Conservation (phyloP, 2,888 invertebrate genomes). For the Hesperia comma region DNA sequence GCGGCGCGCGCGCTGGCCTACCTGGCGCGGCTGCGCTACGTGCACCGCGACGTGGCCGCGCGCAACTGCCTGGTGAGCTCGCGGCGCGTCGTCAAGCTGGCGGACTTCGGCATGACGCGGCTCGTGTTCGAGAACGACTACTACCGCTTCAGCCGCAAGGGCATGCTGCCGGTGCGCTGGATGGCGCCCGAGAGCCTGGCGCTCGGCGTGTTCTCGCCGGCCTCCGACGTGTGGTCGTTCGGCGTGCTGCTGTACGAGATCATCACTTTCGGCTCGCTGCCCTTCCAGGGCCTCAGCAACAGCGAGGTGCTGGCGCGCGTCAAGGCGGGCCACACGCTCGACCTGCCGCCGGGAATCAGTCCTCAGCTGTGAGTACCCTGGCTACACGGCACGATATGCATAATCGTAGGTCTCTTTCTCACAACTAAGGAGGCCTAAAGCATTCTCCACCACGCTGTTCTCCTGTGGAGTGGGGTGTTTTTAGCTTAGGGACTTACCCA, state of each 20-base stretch:
- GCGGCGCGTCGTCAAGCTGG: conserved; percentile 89
- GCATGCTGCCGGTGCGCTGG: conserved; percentile 95
- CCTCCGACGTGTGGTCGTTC: conserved; percentile 96
- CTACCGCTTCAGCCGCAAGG: conserved; percentile 94
- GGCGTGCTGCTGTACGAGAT: conserved; percentile 95
- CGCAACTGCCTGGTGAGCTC: conserved; percentile 92
- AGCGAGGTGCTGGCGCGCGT: conserved; percentile 92
- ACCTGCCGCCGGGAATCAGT: conserved; percentile 90
- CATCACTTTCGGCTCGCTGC: conserved; percentile 95
- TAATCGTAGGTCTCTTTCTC: too few relatives aligned
- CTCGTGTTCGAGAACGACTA: conserved; percentile 94
- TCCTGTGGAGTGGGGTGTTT: too few relatives aligned
- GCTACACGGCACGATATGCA: too few relatives aligned
- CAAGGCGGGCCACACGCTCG: conserved; percentile 88
- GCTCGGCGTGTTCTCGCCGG: conserved; percentile 92
- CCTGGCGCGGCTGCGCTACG: conserved; percentile 92
- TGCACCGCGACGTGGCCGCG: conserved; percentile 94
- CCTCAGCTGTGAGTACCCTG: conserved; percentile 88
- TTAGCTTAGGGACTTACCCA: too few relatives aligned
- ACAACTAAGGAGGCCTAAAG: too few relatives aligned
- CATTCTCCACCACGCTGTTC: too few relatives aligned
- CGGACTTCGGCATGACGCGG: conserved; percentile 97
- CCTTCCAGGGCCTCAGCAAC: conserved; percentile 94
- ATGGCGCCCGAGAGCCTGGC: conserved; percentile 96
- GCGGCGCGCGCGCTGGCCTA: conserved; percentile 93